Base-by-base conservation (phyloP, 2,888 invertebrate species). In the Netelia virgata region DNA sequence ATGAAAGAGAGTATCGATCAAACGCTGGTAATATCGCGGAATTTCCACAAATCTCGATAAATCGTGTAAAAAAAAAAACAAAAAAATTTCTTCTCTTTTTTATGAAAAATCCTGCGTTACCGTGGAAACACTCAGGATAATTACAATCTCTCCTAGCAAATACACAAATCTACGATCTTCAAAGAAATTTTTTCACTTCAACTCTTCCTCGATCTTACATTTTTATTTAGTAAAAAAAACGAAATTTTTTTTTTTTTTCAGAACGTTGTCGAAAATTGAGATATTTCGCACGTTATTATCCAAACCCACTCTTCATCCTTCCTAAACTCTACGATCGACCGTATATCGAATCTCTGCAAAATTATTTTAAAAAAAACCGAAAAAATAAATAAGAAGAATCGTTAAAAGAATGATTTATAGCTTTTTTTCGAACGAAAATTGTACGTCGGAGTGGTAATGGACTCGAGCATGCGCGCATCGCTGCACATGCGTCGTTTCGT, bases 401-500 rank as follows among this genome's bases (percentile, higher is more conserved):
- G 36, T 36, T 36, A 36, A 36, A 36, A 36, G 6, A 36, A 36
- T 36, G 36, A 36, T 36, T 36, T 36, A 36, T 36, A 3, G 36
- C 36, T 36, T 36, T 36, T 36, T 36, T 36, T 36, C 0, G 6
- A 36, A 36, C 14, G 14, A 47, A 14, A 47, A 14, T 47, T 47
- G 14, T 47, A 47, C 47, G 14, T 10, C 14, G 14, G 14, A 47
- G 47, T 47, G 47, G 14, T 47, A 47, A 47, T 47, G 1, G 47
- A 10, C 14, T 1, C 47, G 11, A 47, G 47, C 10, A 47, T 18
- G 28, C 3, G 50, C 10, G 16, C n/a, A 74, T 63, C 74, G 63
- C 53, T 63, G 53, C 63, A 50, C 53, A 63, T 63, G 59, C 53
- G 8, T 16, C 28, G 28, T 53, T 23, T 63, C 9, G 10, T 63